A percentile compares a stretch with the other conserved stretches of the same genome.
Conservation (phyloP, 37 sponge, comb jelly and placozoan species). For the Hormiphora californensis region DNA sequence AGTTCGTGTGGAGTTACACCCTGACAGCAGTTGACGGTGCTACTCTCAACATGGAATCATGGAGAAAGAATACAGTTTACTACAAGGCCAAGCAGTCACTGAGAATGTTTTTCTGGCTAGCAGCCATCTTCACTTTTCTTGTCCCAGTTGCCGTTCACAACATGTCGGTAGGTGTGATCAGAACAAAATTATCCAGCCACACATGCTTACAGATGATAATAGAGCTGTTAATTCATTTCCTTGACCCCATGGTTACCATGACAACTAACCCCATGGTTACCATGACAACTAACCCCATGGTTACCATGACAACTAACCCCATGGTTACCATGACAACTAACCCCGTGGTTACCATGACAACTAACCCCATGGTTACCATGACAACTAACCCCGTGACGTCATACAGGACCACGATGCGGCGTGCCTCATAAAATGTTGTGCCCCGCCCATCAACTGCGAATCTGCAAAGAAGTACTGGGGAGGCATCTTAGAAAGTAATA, state of each 20-base stretch:
- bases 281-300: no score
- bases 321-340: no score
- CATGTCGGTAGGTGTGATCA: background rate
- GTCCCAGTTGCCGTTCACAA: constrained; percentile 14
- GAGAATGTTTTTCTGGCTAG: background rate
- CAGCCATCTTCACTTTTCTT: background rate
- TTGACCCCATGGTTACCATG: no score
- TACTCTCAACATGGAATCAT: background rate
- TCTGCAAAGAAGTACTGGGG: background rate
- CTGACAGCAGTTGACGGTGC: constrained; percentile 6
- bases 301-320: no score
- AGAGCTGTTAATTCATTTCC: no score
- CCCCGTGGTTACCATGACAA: no score
- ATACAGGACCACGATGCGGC: background rate
- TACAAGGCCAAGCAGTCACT: background rate
- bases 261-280: no score
- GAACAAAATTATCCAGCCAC: no score
- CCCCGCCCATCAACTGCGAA: background rate
- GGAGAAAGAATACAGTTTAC: background rate
- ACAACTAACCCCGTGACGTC: no score
- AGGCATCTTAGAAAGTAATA: background rate
- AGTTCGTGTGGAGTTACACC: background rate
- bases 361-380: no score
- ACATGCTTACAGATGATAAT: no score
- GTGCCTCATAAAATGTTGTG: background rate